phyloP scores from a whole-genome alignment of 2,113 vertebrate species.

The Azemiops feae region DNA sequence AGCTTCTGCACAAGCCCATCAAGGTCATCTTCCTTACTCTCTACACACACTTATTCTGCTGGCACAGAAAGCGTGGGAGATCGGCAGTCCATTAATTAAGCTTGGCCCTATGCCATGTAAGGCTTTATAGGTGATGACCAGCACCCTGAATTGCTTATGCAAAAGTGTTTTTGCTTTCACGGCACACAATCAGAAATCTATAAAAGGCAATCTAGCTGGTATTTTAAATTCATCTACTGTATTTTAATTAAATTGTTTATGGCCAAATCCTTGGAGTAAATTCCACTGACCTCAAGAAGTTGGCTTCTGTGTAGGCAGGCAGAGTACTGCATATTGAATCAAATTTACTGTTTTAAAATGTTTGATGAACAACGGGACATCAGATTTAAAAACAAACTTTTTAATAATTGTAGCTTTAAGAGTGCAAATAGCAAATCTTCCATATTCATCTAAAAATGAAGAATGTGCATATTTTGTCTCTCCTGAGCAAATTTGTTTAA shows the following conservation, averaged over 20 bases:
- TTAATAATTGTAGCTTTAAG: neutral
- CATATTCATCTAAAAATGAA: neutral
- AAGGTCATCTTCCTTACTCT: neutral
- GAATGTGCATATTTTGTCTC: neutral
- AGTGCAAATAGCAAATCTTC: neutral
- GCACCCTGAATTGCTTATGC: neutral
- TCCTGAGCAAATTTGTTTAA: neutral
- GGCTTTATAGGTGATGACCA: neutral
- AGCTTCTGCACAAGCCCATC: neutral
- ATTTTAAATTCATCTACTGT: neutral
- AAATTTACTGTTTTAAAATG: neutral
- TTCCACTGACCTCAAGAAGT: neutral
- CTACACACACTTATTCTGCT: neutral
- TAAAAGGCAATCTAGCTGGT: neutral
- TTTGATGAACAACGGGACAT: neutral
- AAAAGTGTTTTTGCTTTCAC: neutral
- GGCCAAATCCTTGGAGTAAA: neutral
- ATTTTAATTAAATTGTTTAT: neutral
- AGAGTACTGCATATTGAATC: neutral
- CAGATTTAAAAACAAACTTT: neutral
- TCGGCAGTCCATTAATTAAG: neutral
- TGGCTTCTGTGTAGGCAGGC: neutral
- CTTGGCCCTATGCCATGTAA: neutral
- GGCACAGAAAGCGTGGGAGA: neutral
- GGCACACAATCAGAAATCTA: neutral